Evolutionary conservation across 2,888 invertebrate species (phyloP).

Genomic region (Lacanobia oleracea): DNA sequence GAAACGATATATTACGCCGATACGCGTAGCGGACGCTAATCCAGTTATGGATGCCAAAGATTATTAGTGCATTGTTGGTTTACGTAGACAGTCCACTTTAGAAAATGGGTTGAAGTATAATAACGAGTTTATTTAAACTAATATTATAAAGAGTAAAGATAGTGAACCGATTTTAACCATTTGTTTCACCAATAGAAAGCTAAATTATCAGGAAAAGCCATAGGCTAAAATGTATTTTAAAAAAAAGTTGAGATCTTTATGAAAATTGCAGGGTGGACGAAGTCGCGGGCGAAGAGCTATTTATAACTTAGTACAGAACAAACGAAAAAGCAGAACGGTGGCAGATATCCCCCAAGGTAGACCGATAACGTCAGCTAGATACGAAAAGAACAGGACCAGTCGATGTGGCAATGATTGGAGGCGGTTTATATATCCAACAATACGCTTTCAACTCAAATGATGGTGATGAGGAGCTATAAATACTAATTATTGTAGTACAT

Average conservation of each 20-base stretch:
- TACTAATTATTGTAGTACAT: neutral
- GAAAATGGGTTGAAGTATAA: neutral
- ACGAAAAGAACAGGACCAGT: neutral
- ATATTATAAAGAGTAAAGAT: too few species aligned
- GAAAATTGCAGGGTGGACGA: too few species aligned
- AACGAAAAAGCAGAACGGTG: too few species aligned
- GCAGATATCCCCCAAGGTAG: neutral
- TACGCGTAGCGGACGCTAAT: slow-evolving; percentile 84
- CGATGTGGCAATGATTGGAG: neutral
- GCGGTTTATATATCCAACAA: too few species aligned
- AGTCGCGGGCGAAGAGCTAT: too few species aligned
- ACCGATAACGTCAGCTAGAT: neutral
- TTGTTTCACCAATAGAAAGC: too few species aligned
- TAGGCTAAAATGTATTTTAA: too few species aligned
- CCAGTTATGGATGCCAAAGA: slow-evolving; percentile 85
- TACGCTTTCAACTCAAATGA: neutral
- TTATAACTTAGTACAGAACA: too few species aligned
- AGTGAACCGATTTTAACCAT: too few species aligned
- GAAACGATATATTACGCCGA: slow-evolving; percentile 87
- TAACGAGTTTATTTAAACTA: too few species aligned
- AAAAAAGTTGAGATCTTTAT: too few species aligned
- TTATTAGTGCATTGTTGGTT: slow-evolving; percentile 59
- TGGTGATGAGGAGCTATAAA: neutral
- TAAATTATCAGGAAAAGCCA: too few species aligned
- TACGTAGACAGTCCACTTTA: slow-evolving; percentile 28